Conservation (phyloP, 2,113 vertebrate species). For the Cromileptes altivelis region DNA sequence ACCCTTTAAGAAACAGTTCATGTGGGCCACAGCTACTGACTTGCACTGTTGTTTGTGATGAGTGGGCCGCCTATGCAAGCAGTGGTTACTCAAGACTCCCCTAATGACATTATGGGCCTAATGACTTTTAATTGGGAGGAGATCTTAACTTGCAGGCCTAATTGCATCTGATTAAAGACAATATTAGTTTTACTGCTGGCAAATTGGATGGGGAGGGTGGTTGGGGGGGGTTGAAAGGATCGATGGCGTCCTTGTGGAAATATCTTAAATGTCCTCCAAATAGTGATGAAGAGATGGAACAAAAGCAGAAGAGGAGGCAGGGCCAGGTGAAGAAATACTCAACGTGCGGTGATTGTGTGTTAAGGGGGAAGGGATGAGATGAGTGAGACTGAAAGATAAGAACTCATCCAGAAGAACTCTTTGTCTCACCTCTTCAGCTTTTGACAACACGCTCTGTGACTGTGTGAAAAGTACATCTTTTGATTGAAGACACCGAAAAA, state of each 20-base stretch:
- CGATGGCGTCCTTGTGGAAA: constrained; percentile 82
- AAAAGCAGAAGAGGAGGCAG: constrained; percentile 34
- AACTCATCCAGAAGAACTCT: constrained; percentile 26
- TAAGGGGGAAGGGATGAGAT: constrained; percentile 31
- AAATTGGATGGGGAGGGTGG: constrained; percentile 80
- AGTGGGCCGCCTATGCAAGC: constrained; percentile 68
- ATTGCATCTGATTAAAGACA: constrained; percentile 90
- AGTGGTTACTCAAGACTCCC: constrained; percentile 76
- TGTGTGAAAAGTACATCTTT: constrained; percentile 19
- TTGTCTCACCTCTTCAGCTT: constrained; percentile 20
- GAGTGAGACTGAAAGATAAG: constrained; percentile 34
- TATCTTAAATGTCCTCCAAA: constrained; percentile 71
- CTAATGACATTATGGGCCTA: constrained; percentile 85
- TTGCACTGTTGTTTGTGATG: constrained; percentile 63
- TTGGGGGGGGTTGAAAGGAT: constrained; percentile 62
- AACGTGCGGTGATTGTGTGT: constrained; percentile 20
- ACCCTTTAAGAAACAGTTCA: constrained; percentile 15
- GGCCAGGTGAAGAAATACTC: constrained; percentile 39
- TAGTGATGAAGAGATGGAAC: constrained; percentile 54
- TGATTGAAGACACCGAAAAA: constrained; percentile 21
- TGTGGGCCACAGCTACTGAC: constrained; percentile 44
- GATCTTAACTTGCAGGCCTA: constrained; percentile 87
- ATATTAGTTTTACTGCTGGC: constrained; percentile 87
- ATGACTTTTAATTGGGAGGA: constrained; percentile 88
- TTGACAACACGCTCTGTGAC: background rate